Percentiles rank a stretch among this genome's conserved stretches.
These are phyloP conservation scores for Prolemur simus DNA, from an alignment of 2,113 vertebrate genomes.

Conservation along the genomic window DNA sequence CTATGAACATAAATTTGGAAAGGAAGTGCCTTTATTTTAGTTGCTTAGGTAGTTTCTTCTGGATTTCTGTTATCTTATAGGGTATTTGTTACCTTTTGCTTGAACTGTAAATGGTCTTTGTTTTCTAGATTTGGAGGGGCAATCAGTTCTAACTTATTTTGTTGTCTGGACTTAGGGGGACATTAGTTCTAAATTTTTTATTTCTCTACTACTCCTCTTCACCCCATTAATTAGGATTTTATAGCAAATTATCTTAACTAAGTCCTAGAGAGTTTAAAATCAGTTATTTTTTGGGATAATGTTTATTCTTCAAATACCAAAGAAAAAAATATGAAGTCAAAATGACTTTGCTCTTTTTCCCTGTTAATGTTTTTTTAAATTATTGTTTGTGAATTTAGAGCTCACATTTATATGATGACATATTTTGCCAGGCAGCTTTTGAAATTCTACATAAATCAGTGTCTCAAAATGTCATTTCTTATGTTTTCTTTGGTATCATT, in stretches of 20 bases:
- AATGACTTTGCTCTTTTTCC: not conserved
- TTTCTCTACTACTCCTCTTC: not conserved
- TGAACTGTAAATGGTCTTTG: not conserved
- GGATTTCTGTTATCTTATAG: not conserved
- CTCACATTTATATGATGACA: not conserved
- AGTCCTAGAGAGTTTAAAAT: not conserved
- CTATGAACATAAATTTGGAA: slow-evolving; percentile 4
- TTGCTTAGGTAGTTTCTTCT: not conserved
- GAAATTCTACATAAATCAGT: not conserved
- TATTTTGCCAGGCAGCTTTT: not conserved
- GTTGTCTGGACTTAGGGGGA: not conserved
- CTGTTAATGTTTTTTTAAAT: slow-evolving; percentile 1
- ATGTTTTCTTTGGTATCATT: not conserved
- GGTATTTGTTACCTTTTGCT: not conserved
- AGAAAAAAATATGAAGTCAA: not conserved
- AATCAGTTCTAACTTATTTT: not conserved
- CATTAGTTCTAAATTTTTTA: not conserved
- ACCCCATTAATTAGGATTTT: not conserved
- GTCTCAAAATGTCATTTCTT: not conserved
- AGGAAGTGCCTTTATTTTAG: not conserved
- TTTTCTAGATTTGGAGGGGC: not conserved
- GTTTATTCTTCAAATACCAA: not conserved
- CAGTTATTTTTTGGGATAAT: slow-evolving; percentile 10
- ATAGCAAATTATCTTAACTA: slow-evolving; percentile 3
- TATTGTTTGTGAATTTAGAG: not conserved